phyloP scores from a whole-genome alignment of 2,113 vertebrate species.

The Microcebus tavaratra region DNA sequence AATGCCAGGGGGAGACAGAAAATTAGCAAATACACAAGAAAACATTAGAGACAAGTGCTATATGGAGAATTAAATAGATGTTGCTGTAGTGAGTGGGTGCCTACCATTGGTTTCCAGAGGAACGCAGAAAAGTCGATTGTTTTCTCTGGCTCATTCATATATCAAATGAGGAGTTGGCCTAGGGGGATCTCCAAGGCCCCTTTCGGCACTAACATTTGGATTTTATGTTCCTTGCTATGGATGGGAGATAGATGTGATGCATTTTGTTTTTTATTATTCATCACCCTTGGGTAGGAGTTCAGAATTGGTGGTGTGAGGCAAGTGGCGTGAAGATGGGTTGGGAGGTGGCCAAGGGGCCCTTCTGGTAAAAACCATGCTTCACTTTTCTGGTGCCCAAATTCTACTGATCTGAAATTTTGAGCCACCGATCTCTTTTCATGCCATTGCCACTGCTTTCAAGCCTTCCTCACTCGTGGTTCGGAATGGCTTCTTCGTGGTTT shows the following conservation, averaged over 20 bases:
- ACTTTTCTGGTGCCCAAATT: too few species aligned
- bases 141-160: not conserved
- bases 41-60: not conserved
- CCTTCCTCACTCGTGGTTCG: too few species aligned
- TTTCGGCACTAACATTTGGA: not conserved
- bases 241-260: not conserved
- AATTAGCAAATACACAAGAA: not conserved
- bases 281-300: too few species aligned
- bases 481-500: too few species aligned
- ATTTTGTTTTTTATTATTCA: too few species aligned
- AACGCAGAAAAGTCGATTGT: not conserved
- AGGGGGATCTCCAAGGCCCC: not conserved
- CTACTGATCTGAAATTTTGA: too few species aligned
- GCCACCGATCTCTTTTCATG: too few species aligned
- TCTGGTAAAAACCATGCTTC: too few species aligned
- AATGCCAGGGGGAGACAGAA: not conserved
- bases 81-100: not conserved
- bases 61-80: not conserved
- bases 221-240: not conserved
- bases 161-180: not conserved
- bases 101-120: not conserved
- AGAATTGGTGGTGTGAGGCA: too few species aligned
- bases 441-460: too few species aligned
- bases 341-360: too few species aligned
- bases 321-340: too few species aligned